Conservation (phyloP, 1,140 invertebrate species). For the Magallana angulata region DNA sequence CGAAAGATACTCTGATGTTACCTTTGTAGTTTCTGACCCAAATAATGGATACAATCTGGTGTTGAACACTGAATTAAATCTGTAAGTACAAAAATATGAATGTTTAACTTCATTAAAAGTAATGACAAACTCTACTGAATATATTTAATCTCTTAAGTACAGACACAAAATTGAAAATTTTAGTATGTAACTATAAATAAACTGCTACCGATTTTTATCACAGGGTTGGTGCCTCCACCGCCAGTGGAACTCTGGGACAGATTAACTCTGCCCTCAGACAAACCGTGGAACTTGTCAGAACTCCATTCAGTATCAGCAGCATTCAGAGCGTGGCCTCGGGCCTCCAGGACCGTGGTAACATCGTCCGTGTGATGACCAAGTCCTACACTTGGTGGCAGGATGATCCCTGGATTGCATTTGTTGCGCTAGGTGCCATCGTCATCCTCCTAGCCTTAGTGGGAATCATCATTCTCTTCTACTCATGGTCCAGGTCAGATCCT, state of each 20-base stretch:
- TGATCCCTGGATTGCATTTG: conserved; percentile 91
- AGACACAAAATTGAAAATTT: no score
- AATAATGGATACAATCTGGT: conserved; percentile 47
- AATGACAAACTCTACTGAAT: no score
- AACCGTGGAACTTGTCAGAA: conserved; percentile 47
- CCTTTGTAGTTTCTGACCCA: conserved; percentile 61
- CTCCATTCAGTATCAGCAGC: conserved; percentile 47
- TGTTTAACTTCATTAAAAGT: no score
- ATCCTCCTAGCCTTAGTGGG: conserved; percentile 90
- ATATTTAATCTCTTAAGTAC: no score
- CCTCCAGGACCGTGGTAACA: background rate
- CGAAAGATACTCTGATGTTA: conserved; percentile 57
- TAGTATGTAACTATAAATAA: no score
- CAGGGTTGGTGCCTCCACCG: conserved; percentile 36
- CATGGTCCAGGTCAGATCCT: conserved; percentile 90
- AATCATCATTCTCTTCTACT: conserved; percentile 94
- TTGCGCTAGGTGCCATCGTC: conserved; percentile 91
- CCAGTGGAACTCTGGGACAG: conserved; percentile 27
- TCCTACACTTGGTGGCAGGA: conserved; percentile 79
- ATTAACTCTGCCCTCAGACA: conserved; percentile 11
- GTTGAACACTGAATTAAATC: conserved; percentile 50
- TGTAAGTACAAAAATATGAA: conserved; percentile 50
- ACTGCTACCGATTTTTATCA: background rate
- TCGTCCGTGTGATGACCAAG: conserved; percentile 59
- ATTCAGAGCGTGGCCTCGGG: conserved; percentile 19